A percentile compares a stretch with the other conserved stretches of the same genome.
These are phyloP conservation scores for Leptopilina boulardi DNA, from an alignment of 1,140 invertebrate genomes.

Conservation along the genomic window DNA sequence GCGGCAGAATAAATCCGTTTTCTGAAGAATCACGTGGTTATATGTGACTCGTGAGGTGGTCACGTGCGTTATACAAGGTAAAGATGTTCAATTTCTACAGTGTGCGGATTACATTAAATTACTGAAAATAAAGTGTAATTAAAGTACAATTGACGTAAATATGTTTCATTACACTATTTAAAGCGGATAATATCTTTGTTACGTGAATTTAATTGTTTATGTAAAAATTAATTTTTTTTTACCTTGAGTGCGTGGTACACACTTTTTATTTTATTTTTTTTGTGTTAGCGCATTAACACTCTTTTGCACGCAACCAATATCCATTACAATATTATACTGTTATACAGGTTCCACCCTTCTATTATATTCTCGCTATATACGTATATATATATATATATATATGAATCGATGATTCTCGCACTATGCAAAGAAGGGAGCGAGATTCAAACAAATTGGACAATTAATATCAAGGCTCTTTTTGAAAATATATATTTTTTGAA, in stretches of 20 bases:
- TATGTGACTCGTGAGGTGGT: slow-evolving; percentile 12
- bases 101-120: neutral
- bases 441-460: neutral
- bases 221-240: neutral
- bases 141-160: neutral
- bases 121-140: slow-evolving; percentile 1
- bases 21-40: slow-evolving; percentile 23
- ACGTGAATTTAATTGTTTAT: neutral
- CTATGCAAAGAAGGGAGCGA: slow-evolving; percentile 17
- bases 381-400: no score
- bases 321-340: slow-evolving; percentile 12
- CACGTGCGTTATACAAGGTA: slow-evolving; percentile 19
- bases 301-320: slow-evolving; percentile 4
- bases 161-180: neutral
- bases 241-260: neutral
- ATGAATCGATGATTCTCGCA: slow-evolving; percentile 6
- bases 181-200: neutral
- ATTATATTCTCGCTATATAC: no score
- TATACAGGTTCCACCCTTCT: slow-evolving; percentile 12
- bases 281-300: neutral
- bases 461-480: neutral
- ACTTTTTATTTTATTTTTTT: no score
- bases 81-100: slow-evolving; percentile 21
- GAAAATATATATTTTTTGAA: neutral
- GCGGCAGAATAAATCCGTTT: neutral